These are phyloP conservation scores for Lepetodrilus schrolli DNA, from an alignment of 2,888 invertebrate species.

Conservation along the genomic window DNA sequence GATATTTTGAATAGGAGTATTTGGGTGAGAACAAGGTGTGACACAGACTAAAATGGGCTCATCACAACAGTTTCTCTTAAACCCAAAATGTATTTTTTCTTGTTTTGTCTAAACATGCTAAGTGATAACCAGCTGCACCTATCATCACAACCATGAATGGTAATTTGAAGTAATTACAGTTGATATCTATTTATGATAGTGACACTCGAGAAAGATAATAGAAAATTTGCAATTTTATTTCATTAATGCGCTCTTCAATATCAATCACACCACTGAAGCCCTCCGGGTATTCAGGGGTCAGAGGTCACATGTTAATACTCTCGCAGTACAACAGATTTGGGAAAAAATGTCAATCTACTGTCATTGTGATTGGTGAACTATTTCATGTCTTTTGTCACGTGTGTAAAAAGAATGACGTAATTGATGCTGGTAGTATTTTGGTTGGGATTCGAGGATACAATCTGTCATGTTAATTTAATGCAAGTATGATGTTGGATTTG, in stretches of 20 bases:
- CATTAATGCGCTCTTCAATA: neutral
- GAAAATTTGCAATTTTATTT: neutral
- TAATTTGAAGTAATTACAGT: no score
- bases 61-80: no score
- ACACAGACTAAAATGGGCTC: no score
- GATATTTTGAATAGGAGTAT: no score
- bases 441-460: neutral
- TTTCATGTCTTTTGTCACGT: constrained; percentile 18
- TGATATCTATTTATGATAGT: no score
- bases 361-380: neutral
- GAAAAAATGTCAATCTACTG: neutral
- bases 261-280: neutral
- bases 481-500: no score
- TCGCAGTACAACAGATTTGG: neutral
- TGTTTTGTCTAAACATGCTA: no score
- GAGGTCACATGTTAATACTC: neutral
- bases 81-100: no score
- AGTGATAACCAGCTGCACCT: no score
- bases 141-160: no score
- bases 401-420: constrained; percentile 15
- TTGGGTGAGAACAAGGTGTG: no score
- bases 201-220: neutral
- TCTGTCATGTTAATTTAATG: constrained; percentile 6
- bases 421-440: neutral
- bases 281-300: neutral